Base-by-base conservation (phyloP, 2,113 vertebrate species). In the Trematocara stigmaticum region DNA sequence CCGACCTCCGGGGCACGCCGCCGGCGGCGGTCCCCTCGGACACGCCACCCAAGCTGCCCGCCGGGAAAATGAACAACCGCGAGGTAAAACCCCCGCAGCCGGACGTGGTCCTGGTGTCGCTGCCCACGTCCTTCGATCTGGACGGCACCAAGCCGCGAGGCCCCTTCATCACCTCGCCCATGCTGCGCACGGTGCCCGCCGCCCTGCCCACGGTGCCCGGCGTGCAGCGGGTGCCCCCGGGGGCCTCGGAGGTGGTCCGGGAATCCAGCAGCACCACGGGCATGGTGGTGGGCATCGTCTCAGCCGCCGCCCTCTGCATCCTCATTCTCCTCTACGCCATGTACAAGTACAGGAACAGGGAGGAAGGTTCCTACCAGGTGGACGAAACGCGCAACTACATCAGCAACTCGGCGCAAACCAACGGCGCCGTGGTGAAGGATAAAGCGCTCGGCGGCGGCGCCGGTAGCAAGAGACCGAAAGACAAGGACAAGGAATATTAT, bases 271-370 rank as follows among this genome's bases (percentile, higher is more conserved):
- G 98, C 89, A 99, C 98, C 89, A 99, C 98, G 86, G 98, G 98
- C 93, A 99, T 99, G 98, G 98, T 99, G 97, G 98, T 99, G 96
- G 98, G 98, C 92, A 99, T 99, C 86, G 97, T 99, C 89, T 97
- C 98, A 86, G 98, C 98, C 82, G 98, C 98, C 0, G 98, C 98
- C 91, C 98, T 99, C 95, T 99, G 98, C 97, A 99, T 99, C 97
- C 97, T 99, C 96, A 99, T 99, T 95, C 98, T 99, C 93, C 98
- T 99, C 96, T 99, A 99, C 5, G 98, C 98, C 97, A 99, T 99
- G 98, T 99, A 99, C 97, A 99, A 99, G 96, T 99, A 99, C 96
- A 98, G 98, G 95, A 99, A 99, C 98, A 98, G 98, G 96, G 98
- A 99, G 94, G 98, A 99, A 94, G 98, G 98, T 91, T 99, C 98